These are phyloP conservation scores for Sebastiscus albofasciatus DNA, from an alignment of 2,797 vertebrate species.

Conservation along the genomic window DNA sequence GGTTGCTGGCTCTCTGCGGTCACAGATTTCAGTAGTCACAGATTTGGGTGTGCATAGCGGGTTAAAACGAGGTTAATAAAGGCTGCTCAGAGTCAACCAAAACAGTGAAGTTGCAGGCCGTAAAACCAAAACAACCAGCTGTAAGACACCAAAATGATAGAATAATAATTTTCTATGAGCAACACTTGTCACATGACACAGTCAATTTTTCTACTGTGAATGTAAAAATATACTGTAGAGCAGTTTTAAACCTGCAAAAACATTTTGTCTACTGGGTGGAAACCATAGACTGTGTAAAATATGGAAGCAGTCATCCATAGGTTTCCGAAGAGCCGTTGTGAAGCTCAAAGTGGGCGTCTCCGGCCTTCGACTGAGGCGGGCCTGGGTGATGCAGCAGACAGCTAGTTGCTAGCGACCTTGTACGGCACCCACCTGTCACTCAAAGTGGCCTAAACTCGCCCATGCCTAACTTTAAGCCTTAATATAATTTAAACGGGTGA, in stretches of 20 bases:
- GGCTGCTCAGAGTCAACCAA: not conserved
- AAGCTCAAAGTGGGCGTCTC: no score
- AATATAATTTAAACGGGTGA: no score
- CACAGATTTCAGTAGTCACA: no score
- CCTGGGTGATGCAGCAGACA: no score
- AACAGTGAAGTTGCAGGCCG: not conserved
- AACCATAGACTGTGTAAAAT: no score
- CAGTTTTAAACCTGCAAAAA: not conserved
- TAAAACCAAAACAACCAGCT: not conserved
- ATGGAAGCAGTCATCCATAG: no score
- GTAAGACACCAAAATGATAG: not conserved
- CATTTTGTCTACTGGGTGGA: not conserved
- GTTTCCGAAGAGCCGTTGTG: no score
- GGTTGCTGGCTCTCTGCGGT: no score
- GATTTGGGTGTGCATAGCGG: accelerated
- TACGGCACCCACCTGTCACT: no score
- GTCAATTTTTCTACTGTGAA: not conserved
- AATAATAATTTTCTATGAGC: not conserved
- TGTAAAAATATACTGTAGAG: not conserved
- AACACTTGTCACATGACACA: not conserved
- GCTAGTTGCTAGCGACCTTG: no score
- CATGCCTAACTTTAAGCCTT: no score
- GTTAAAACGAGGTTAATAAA: not conserved
- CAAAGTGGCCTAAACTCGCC: no score
- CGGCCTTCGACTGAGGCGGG: accelerated